Percentiles rank a stretch among this genome's conserved stretches.
These are phyloP conservation scores for Cecropterus lyciades DNA, from an alignment of 1,140 invertebrate genomes.

Conservation along the genomic window DNA sequence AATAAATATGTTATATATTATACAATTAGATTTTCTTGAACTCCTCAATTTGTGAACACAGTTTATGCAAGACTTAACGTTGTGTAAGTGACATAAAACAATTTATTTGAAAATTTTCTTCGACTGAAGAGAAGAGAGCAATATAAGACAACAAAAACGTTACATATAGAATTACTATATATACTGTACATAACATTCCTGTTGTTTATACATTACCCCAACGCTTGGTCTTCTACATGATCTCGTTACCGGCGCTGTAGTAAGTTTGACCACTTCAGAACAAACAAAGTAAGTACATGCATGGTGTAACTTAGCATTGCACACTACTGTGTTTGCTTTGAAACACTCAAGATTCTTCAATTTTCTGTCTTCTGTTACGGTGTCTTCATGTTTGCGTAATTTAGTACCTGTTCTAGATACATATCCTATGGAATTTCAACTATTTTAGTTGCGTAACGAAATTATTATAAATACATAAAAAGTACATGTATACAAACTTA, in stretches of 20 bases:
- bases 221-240: slow-evolving; percentile 33
- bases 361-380: slow-evolving; percentile 20
- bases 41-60: no score
- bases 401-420: no score
- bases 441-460: no score
- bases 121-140: slow-evolving; percentile 65
- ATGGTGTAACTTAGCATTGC: slow-evolving; percentile 77
- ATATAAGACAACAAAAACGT: slow-evolving; percentile 84
- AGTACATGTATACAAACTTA: no score
- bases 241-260: slow-evolving; percentile 33
- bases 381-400: slow-evolving; percentile 5
- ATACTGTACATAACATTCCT: slow-evolving; percentile 84
- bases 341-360: slow-evolving; percentile 53
- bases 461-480: no score
- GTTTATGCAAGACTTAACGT: no score
- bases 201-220: slow-evolving; percentile 82
- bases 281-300: slow-evolving; percentile 84
- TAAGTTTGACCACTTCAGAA: slow-evolving; percentile 68
- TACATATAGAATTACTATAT: slow-evolving; percentile 81
- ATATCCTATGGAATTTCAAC: no score
- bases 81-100: no score
- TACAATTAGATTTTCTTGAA: no score
- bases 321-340: slow-evolving; percentile 82
- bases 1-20: slow-evolving; percentile 7
- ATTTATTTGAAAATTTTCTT: background rate